These are phyloP conservation scores for Dynastes hyllus DNA, from an alignment of 2,888 invertebrate species.

Conservation along the genomic window DNA sequence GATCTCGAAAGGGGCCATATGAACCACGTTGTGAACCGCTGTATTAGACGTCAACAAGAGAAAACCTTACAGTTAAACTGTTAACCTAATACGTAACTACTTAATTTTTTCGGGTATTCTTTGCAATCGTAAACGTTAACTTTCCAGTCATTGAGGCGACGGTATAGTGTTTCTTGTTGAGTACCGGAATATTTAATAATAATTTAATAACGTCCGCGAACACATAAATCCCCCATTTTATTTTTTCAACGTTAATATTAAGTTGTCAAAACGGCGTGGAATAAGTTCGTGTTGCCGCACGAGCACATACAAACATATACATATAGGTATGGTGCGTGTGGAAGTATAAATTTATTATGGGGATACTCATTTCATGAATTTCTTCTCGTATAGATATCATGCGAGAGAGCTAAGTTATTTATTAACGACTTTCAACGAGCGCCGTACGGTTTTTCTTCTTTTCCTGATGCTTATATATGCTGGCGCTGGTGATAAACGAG, in stretches of 20 bases:
- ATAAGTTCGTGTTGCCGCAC: slow-evolving; percentile 16
- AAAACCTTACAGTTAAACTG: not conserved
- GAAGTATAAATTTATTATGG: slow-evolving; percentile 48
- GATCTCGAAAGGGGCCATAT: too few relatives aligned
- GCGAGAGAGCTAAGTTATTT: slow-evolving; percentile 40
- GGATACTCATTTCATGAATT: slow-evolving; percentile 47
- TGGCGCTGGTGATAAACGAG: slow-evolving; percentile 34
- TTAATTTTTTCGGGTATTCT: slow-evolving; percentile 6
- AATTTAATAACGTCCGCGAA: slow-evolving; percentile 37
- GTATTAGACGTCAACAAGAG: too few relatives aligned
- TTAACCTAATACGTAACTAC: slow-evolving; percentile 17
- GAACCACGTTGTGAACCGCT: too few relatives aligned
- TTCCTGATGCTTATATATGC: not conserved
- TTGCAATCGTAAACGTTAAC: slow-evolving; percentile 7
- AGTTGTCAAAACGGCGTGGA: slow-evolving; percentile 47
- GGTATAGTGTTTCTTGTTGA: slow-evolving; percentile 40
- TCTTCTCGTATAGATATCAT: slow-evolving; percentile 48
- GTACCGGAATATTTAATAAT: slow-evolving; percentile 41
- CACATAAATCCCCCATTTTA: slow-evolving; percentile 40
- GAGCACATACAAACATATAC: not conserved
- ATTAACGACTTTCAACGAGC: slow-evolving; percentile 47
- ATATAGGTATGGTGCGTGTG: slow-evolving; percentile 2
- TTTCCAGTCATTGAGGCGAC: slow-evolving; percentile 14
- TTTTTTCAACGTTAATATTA: slow-evolving; percentile 45
- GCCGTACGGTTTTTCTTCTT: slow-evolving; percentile 31